phyloP scores from a whole-genome alignment of 1,140 invertebrate species.

The Venturia canescens region DNA sequence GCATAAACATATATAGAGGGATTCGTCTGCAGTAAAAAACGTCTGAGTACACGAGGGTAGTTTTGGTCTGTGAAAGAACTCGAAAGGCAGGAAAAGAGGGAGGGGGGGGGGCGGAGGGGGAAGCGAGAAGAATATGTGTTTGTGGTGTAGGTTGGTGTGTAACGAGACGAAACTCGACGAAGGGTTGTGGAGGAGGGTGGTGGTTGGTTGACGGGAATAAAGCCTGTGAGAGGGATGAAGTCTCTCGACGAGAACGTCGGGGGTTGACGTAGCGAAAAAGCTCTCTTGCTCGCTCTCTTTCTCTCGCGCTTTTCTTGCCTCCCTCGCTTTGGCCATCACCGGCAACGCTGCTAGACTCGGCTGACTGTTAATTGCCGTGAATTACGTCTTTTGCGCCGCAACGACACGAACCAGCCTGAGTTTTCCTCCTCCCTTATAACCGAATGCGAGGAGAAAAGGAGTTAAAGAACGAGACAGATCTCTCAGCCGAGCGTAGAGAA shows the following conservation, averaged over 20 bases:
- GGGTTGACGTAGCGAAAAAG: background rate
- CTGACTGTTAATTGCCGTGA: conserved; percentile 63
- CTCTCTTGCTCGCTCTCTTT: background rate
- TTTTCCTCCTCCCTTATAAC: background rate
- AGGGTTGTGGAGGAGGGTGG: conserved; percentile 13
- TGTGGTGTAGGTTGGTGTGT: background rate
- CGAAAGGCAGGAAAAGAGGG: conserved; percentile 49
- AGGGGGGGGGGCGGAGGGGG: background rate
- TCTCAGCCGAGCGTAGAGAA: too few relatives aligned
- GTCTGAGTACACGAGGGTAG: conserved; percentile 56
- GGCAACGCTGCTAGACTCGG: conserved; percentile 56
- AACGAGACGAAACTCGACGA: conserved; percentile 28
- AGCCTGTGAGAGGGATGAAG: background rate
- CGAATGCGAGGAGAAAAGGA: background rate
- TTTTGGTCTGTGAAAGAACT: conserved; percentile 57
- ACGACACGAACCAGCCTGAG: conserved; percentile 7
- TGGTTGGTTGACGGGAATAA: background rate
- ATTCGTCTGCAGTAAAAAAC: too few relatives aligned
- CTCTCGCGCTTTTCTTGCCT: background rate
- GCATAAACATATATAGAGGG: too few relatives aligned
- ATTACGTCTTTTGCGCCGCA: conserved; percentile 60
- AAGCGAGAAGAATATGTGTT: background rate
- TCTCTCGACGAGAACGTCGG: background rate
- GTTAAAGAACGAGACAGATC: conserved; percentile 1
- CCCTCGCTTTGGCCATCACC: conserved; percentile 35